A percentile compares a stretch with the other conserved stretches of the same genome.
These are phyloP conservation scores for Perognathus longimembris DNA, from an alignment of 2,113 vertebrate genomes.

Conservation along the genomic window DNA sequence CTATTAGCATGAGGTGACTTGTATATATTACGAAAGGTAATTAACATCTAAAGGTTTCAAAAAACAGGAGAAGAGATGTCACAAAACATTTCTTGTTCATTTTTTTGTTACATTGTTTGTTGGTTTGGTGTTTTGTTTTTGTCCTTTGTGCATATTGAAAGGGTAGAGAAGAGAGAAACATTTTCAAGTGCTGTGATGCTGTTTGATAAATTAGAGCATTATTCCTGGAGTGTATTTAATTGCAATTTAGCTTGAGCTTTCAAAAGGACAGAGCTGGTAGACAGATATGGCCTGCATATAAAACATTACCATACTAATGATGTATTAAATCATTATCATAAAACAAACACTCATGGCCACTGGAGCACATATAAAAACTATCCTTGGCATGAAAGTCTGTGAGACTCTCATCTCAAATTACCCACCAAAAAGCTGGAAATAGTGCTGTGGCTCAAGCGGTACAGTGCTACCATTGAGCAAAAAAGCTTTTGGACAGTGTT, in stretches of 20 bases:
- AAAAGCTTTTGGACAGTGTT: no score
- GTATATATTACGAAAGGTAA: background rate
- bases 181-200: constrained; percentile 19
- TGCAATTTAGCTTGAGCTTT: constrained; percentile 33
- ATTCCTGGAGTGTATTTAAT: constrained; percentile 61
- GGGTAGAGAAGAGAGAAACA: constrained; percentile 1
- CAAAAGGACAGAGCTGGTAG: constrained; percentile 36
- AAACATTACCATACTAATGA: background rate
- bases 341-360: background rate
- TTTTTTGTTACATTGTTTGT: no score
- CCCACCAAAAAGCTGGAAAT: no score
- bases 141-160: background rate
- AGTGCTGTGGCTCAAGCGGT: no score
- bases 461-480: no score
- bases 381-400: no score
- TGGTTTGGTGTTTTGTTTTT: background rate
- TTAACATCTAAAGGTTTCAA: background rate
- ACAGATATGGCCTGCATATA: background rate
- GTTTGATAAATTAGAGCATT: constrained; percentile 56
- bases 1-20: background rate
- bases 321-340: background rate
- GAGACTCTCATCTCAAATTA: no score
- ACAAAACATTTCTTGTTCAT: background rate
- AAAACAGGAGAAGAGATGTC: background rate
- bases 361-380: background rate